A percentile compares a stretch with the other conserved stretches of the same genome.
These are phyloP conservation scores for Apoda limacodes DNA, from an alignment of 2,888 invertebrate genomes.

Conservation along the genomic window DNA sequence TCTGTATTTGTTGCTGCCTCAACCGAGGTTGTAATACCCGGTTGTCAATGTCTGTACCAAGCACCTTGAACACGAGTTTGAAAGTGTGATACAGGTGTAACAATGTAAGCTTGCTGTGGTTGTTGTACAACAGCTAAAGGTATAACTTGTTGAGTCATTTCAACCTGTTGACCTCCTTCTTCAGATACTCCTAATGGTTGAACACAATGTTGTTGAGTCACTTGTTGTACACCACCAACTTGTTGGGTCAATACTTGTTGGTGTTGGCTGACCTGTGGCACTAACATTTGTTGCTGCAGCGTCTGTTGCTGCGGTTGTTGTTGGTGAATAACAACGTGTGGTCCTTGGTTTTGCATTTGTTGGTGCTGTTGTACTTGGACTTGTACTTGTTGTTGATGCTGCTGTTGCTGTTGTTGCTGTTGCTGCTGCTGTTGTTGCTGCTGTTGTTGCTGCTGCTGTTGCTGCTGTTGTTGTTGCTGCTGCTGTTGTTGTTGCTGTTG, in stretches of 20 bases:
- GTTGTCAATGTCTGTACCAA: conserved; percentile 64
- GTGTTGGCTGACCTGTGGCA: conserved; percentile 63
- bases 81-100: conserved; percentile 75
- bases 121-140: conserved; percentile 73
- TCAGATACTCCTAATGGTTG: conserved; percentile 61
- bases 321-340: conserved; percentile 53
- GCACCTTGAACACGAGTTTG: conserved; percentile 73
- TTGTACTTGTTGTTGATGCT: conserved; percentile 48
- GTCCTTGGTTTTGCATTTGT: conserved; percentile 50
- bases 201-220: conserved; percentile 60
- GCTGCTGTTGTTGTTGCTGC: conserved; percentile 37
- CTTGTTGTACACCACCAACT: conserved; percentile 51
- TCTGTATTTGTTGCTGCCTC: conserved; percentile 21
- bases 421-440: conserved; percentile 53
- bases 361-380: conserved; percentile 44
- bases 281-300: conserved; percentile 62
- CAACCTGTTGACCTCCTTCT: conserved; percentile 64
- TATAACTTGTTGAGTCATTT: conserved; percentile 74
- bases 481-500: conserved; percentile 41
- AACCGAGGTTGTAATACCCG: conserved; percentile 17
- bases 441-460: conserved; percentile 46
- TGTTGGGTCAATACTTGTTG: conserved; percentile 59
- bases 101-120: conserved; percentile 74
- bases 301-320: conserved; percentile 43
- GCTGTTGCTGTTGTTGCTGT: conserved; percentile 55